Percentiles rank a stretch among this genome's conserved stretches.
phyloP scores from a whole-genome alignment of 2,113 vertebrate species.

The Strix aluco region DNA sequence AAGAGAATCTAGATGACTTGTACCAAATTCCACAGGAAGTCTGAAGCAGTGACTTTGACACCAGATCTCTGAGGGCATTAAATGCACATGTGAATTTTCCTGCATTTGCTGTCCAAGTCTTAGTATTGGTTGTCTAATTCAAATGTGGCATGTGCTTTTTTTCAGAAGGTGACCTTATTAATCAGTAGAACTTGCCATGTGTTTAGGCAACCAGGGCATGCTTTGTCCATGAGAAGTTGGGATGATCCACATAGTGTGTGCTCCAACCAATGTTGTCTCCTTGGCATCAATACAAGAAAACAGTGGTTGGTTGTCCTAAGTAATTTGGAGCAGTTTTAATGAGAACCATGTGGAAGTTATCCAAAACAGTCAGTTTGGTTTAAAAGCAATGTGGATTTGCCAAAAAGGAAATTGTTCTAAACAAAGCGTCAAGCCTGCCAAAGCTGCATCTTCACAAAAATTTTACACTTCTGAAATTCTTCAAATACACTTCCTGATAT shows the following conservation, averaged over 20 bases:
- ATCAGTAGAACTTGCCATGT: background rate
- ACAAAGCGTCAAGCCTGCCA: background rate
- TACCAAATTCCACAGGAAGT: background rate
- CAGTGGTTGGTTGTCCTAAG: background rate
- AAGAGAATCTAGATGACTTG: background rate
- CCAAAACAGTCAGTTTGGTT: background rate
- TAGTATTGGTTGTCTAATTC: background rate
- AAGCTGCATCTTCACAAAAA: background rate
- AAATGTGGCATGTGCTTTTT: background rate
- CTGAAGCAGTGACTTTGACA: background rate
- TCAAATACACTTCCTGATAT: background rate
- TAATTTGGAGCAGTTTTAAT: background rate
- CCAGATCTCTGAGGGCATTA: background rate
- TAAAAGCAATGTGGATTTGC: background rate
- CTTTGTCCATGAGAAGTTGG: background rate
- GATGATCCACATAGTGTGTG: background rate
- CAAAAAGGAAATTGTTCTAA: background rate
- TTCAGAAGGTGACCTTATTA: background rate
- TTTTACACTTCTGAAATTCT: background rate
- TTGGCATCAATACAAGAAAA: background rate
- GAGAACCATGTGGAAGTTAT: background rate
- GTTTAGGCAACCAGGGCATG: background rate
- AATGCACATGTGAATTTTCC: background rate
- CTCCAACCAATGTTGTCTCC: background rate
- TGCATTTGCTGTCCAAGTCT: background rate